phyloP scores from a whole-genome alignment of 1,140 invertebrate species.

The Hypothenemus hampei region DNA sequence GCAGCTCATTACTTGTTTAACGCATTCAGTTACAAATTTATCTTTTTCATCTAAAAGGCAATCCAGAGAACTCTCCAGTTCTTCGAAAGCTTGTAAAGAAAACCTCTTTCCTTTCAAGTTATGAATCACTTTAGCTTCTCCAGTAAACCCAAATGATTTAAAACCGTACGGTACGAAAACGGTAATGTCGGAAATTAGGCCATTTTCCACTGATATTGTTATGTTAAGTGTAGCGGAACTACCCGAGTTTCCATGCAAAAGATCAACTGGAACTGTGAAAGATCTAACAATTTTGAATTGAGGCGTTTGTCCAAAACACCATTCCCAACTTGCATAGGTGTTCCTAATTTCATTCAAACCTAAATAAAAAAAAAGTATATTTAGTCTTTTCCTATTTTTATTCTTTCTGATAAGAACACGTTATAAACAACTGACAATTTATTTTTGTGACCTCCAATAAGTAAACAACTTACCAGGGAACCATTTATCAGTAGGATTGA shows the following conservation, averaged over 20 bases:
- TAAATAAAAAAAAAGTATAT: too few species aligned
- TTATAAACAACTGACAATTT: constrained; percentile 6
- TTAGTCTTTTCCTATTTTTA: neutral
- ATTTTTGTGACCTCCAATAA: neutral
- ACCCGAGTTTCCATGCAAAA: constrained; percentile 21
- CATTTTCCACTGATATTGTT: constrained; percentile 39
- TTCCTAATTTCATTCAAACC: constrained; percentile 61
- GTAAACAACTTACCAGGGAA: constrained; percentile 65
- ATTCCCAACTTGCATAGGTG: constrained; percentile 76
- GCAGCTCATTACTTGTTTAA: constrained; percentile 39
- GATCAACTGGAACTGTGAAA: constrained; percentile 34
- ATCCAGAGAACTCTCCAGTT: constrained; percentile 34
- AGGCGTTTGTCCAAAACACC: constrained; percentile 85
- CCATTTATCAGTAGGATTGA: constrained; percentile 83
- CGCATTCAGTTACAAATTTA: constrained; percentile 40
- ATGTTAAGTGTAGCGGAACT: constrained; percentile 34
- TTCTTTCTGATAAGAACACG: neutral
- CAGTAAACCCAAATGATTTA: constrained; percentile 35
- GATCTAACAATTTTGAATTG: constrained; percentile 61
- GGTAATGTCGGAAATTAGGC: constrained; percentile 38
- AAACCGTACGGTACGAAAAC: constrained; percentile 39
- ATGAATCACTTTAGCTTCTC: constrained; percentile 38
- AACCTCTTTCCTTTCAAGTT: constrained; percentile 40
- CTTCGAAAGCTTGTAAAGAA: constrained; percentile 37
- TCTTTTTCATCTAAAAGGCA: constrained; percentile 36